These are phyloP conservation scores for Oligia fasciuncula DNA, from an alignment of 2,888 invertebrate species.

Conservation along the genomic window DNA sequence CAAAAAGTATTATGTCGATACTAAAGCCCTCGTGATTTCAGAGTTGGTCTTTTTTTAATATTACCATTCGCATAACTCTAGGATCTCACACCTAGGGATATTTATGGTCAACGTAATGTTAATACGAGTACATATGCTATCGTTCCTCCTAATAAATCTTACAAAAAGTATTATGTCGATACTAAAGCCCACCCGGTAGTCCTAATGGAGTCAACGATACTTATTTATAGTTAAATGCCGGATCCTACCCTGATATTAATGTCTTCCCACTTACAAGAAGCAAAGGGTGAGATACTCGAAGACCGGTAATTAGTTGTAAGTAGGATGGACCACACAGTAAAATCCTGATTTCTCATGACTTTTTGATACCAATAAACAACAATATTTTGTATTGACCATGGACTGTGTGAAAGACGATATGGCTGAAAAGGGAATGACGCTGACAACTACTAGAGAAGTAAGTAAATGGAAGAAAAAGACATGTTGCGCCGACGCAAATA, in stretches of 20 bases:
- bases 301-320: background rate
- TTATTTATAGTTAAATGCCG: constrained; percentile 8
- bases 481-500: background rate
- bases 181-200: background rate
- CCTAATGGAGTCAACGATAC: background rate
- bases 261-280: background rate
- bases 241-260: background rate
- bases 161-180: background rate
- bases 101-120: too few relatives aligned
- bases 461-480: background rate
- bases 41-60: too few relatives aligned
- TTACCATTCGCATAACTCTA: too few relatives aligned
- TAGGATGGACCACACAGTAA: too few relatives aligned
- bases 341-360: background rate
- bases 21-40: too few relatives aligned
- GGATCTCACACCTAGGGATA: too few relatives aligned
- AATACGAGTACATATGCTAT: too few relatives aligned
- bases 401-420: background rate
- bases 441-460: background rate
- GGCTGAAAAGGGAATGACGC: background rate
- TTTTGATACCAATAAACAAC: background rate
- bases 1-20: too few relatives aligned
- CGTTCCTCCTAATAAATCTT: background rate
- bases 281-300: background rate
- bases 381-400: background rate